A percentile compares a stretch with the other conserved stretches of the same genome.
Conservation (phyloP, 2,888 invertebrate species). For the Clunio marinus region DNA sequence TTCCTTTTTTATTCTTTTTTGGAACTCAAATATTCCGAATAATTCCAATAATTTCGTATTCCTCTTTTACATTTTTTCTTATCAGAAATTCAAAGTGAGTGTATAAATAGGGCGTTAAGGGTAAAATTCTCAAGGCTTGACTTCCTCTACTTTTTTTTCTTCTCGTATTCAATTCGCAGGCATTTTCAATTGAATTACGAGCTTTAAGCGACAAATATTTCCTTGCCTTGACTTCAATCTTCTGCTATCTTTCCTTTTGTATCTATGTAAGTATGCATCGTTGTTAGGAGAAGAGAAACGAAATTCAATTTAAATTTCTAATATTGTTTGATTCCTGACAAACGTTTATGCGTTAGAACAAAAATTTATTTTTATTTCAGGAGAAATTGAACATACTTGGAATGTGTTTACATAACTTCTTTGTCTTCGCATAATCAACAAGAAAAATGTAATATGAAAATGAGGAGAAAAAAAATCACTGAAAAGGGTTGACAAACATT, state of each 20-base stretch:
- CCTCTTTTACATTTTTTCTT: neutral
- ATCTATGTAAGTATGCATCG: too few relatives aligned
- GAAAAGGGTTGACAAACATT: too few relatives aligned
- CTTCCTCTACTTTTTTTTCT: neutral
- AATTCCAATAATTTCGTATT: neutral
- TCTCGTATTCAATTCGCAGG: neutral
- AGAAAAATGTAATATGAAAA: too few relatives aligned
- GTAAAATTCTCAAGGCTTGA: neutral
- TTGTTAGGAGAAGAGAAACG: neutral
- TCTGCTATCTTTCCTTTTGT: neutral
- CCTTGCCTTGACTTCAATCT: too few relatives aligned
- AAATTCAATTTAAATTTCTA: conserved; percentile 7
- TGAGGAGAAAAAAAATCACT: too few relatives aligned
- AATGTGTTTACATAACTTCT: too few relatives aligned
- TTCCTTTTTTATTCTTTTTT: too few relatives aligned
- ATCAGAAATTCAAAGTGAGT: neutral
- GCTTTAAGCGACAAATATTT: neutral
- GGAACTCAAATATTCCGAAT: neutral
- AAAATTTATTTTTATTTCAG: too few relatives aligned
- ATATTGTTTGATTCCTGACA: conserved; percentile 3
- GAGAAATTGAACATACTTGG: too few relatives aligned
- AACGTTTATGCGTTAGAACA: neutral
- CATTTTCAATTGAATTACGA: conserved; percentile 4
- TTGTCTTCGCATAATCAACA: too few relatives aligned
- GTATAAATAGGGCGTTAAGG: neutral